A percentile compares a stretch with the other conserved stretches of the same genome.
Evolutionary conservation across 2,797 vertebrate species (phyloP).

Genomic region (Diplodus sargus): DNA sequence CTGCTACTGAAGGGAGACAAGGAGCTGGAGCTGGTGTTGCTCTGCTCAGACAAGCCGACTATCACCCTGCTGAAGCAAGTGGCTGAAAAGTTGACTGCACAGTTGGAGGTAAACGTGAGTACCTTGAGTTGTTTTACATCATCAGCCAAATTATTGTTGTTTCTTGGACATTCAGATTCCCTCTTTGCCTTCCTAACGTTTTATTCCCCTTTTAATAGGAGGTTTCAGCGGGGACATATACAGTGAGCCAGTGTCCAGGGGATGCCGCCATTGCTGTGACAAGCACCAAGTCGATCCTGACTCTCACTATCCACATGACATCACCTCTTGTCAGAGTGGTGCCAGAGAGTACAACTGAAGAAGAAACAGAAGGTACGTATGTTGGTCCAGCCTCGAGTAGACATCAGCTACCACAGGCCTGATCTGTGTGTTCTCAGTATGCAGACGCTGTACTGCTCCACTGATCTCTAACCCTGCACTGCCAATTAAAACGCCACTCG

Average conservation of each 20-base stretch:
- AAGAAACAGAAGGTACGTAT: constrained; percentile 61
- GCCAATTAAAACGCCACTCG: constrained; percentile 15
- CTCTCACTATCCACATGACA: constrained; percentile 92
- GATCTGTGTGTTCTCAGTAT: constrained; percentile 54
- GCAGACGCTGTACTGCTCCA: constrained; percentile 63
- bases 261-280: constrained; percentile 91
- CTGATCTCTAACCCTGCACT: constrained; percentile 43
- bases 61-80: constrained; percentile 89
- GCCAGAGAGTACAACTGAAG: constrained; percentile 79
- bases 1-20: constrained; percentile 93
- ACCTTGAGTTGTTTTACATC: neutral
- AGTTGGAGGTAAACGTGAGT: constrained; percentile 78
- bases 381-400: constrained; percentile 26
- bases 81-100: constrained; percentile 87
- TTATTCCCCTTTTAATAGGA: constrained; percentile 33
- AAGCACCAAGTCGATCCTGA: constrained; percentile 87
- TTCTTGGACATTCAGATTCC: neutral
- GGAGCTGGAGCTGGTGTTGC: constrained; percentile 93
- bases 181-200: neutral
- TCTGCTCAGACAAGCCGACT: constrained; percentile 93
- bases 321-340: constrained; percentile 88
- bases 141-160: neutral
- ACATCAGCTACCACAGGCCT: constrained; percentile 39
- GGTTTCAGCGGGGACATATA: constrained; percentile 89
- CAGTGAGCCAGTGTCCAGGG: constrained; percentile 85